A percentile compares a stretch with the other conserved stretches of the same genome.
Conservation (phyloP, 2,888 invertebrate species). For the Pseudococcus jackbeardsleyi region DNA sequence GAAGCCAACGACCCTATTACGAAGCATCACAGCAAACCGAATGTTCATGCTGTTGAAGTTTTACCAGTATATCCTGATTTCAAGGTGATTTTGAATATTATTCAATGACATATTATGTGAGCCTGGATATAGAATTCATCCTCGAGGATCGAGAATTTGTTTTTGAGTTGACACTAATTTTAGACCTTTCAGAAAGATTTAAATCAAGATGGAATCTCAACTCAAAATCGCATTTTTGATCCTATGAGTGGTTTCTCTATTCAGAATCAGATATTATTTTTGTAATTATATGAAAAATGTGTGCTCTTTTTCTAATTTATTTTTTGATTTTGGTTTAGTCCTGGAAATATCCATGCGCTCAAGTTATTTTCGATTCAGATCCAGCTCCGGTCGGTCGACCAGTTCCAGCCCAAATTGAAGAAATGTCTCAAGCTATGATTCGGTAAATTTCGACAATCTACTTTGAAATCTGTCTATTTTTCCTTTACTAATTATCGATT, state of each 20-base stretch:
- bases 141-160: too few relatives aligned
- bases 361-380: slow-evolving; percentile 98
- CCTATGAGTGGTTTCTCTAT: too few relatives aligned
- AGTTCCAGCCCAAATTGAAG: slow-evolving; percentile 90
- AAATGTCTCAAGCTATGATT: slow-evolving; percentile 99
- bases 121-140: too few relatives aligned
- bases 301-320: background rate
- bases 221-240: too few relatives aligned
- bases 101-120: too few relatives aligned
- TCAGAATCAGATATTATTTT: too few relatives aligned
- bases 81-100: slow-evolving; percentile 72
- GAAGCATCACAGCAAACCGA: slow-evolving; percentile 96
- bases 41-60: slow-evolving; percentile 90
- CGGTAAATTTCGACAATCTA: slow-evolving; percentile 74
- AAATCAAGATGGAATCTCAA: too few relatives aligned
- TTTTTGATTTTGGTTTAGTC: slow-evolving; percentile 72
- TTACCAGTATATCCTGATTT: slow-evolving; percentile 95
- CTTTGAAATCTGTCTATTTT: background rate
- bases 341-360: slow-evolving; percentile 98
- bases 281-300: background rate
- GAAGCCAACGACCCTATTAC: slow-evolving; percentile 87
- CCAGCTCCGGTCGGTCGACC: slow-evolving; percentile 92
- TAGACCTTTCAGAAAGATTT: too few relatives aligned
- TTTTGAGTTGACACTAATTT: too few relatives aligned
- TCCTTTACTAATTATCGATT: background rate